Base-by-base conservation (phyloP, 2,888 invertebrate genomes). In the Papilio gigon region DNA sequence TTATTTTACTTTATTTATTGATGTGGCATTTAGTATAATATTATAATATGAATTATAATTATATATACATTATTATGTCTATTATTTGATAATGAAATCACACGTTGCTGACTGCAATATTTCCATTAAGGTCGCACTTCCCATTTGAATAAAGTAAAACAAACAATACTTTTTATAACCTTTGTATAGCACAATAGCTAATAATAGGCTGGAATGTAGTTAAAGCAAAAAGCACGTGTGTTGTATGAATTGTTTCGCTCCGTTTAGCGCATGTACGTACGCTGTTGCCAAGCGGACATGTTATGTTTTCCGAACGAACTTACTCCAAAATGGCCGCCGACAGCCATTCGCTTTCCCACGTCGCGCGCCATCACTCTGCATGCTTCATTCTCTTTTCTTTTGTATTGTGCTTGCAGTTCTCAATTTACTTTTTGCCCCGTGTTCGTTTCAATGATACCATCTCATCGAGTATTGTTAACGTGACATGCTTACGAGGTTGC, bases 301-400 rank as follows among this genome's bases (percentile, higher is more conserved):
- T 88, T 87, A 89, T 85, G 85, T 85, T 86, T 86, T 87, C 82
- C 82, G 86, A 88, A 83, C 85, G 77, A 84, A 81, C 83, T 82
- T 78, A 80, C 80, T 83, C 79, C 89, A 91, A 90, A 84, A 91
- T 91, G 91, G 91, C 90, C 81, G 89, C 84, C 84, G 76, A 76
- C 80, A 77, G 84, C 88, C 86, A 88, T 90, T 90, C 90, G 90
- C 90, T 90, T 92, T 91, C 90, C 90, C 90, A 91, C 89, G 90
- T 90, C 84, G 85, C 82, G 80, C 83, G 79, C 82, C 83, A 81
- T 79, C 81, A 83, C 82, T 84, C 82, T 77, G 85, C 84, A 84
- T 83, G 84, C 82, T 84, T 85, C 81, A 82, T 83, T 84, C 83
- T 87, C 79, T 78, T 86, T 88, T 86, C 83, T 86, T 86, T 86